Evolutionary conservation across 2,888 invertebrate species (phyloP).

Genomic region (Mechanitis messenoides): DNA sequence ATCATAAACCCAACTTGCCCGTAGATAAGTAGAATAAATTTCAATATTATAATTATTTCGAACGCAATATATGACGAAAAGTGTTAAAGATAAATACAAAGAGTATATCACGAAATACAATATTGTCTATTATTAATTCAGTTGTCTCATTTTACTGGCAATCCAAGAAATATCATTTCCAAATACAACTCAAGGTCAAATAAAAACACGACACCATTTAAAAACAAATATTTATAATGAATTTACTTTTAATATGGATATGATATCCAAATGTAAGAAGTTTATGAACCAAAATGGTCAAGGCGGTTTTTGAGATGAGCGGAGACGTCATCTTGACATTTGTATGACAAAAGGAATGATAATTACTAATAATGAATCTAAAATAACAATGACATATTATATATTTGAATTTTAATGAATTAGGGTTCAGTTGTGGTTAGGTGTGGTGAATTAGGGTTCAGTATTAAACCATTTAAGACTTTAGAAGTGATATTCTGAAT

Average conservation of each 20-base stretch:
- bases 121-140: too few relatives aligned
- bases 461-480: background rate
- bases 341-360: constrained; percentile 25
- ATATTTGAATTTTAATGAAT: background rate
- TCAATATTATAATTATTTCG: too few relatives aligned
- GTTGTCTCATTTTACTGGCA: too few relatives aligned
- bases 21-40: too few relatives aligned
- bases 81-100: too few relatives aligned
- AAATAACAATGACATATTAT: background rate
- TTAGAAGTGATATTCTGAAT: background rate
- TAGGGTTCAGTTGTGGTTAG: background rate
- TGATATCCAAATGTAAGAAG: background rate
- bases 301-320: too few relatives aligned
- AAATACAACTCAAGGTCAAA: background rate
- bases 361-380: constrained; percentile 24
- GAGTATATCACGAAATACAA: too few relatives aligned
- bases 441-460: background rate
- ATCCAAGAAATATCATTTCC: background rate
- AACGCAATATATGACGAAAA: too few relatives aligned
- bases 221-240: background rate
- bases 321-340: constrained; percentile 11
- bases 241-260: background rate
- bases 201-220: background rate
- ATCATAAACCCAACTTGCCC: too few relatives aligned
- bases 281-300: background rate